These are phyloP conservation scores for Ormyrus labotus DNA, from an alignment of 2,888 invertebrate genomes.

Conservation along the genomic window DNA sequence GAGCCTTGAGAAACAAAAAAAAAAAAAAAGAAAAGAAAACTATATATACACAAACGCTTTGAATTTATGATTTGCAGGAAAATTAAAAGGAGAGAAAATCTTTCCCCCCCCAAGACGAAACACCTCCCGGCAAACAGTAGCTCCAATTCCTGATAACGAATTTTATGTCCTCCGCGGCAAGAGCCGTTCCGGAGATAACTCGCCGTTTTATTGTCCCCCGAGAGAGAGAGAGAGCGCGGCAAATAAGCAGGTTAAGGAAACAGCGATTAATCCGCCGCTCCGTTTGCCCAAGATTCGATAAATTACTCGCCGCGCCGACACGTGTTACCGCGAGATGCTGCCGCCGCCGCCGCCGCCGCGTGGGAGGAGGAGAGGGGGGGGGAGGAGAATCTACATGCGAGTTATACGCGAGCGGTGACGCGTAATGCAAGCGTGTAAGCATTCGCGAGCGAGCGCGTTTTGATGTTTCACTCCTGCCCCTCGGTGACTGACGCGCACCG, in stretches of 20 bases:
- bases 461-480: constrained; percentile 44
- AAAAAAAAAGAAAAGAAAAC: neutral
- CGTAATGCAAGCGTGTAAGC: neutral
- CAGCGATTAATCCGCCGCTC: too few species aligned
- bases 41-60: constrained; percentile 11
- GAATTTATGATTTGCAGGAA: constrained; percentile 41
- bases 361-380: neutral
- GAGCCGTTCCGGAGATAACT: too few species aligned
- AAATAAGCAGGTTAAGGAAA: too few species aligned
- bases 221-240: too few species aligned
- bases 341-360: neutral
- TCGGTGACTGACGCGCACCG: neutral
- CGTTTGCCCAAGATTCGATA: too few species aligned
- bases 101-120: neutral
- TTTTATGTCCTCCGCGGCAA: too few species aligned
- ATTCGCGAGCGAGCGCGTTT: constrained; percentile 22
- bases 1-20: constrained; percentile 21
- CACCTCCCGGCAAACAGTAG: constrained; percentile 19
- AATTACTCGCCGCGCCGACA: constrained; percentile 11
- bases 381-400: constrained; percentile 25
- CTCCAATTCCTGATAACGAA: neutral
- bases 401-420: constrained; percentile 19
- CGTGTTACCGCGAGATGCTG: constrained; percentile 37
- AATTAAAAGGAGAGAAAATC: constrained; percentile 40
- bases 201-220: neutral